These are phyloP conservation scores for Macroramphosus scolopax DNA, from an alignment of 2,797 vertebrate genomes.

Conservation along the genomic window DNA sequence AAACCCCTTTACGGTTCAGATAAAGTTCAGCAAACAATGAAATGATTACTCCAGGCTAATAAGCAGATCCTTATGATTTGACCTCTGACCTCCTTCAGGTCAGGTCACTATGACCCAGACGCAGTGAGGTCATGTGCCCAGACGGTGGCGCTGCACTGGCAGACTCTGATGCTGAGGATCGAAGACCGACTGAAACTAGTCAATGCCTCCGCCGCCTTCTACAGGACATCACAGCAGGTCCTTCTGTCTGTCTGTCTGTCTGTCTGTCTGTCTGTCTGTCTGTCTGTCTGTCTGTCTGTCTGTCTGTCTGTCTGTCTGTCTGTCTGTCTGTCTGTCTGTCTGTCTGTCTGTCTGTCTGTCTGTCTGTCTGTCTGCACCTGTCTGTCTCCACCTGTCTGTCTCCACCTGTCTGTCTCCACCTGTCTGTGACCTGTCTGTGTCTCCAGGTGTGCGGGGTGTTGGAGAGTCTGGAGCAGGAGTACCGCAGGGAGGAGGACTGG, in stretches of 20 bases:
- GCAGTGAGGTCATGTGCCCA: conserved; percentile 93
- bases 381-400: not conserved
- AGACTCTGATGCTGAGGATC: conserved; percentile 99
- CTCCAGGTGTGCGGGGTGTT: conserved; percentile 93
- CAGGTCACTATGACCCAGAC: conserved; percentile 92
- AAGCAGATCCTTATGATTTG: not conserved
- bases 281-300: no score
- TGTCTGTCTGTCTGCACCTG: not conserved
- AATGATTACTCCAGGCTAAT: no score
- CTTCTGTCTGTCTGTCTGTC: no score
- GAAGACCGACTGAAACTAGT: conserved; percentile 97
- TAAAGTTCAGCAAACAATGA: no score
- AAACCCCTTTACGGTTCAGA: no score
- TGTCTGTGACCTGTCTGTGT: not conserved
- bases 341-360: not conserved
- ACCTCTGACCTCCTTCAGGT: conserved; percentile 52
- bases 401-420: not conserved
- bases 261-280: no score
- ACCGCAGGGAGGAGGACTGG: conserved; percentile 95
- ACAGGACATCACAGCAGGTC: conserved; percentile 99
- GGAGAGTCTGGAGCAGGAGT: conserved; percentile 96
- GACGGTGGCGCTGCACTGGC: conserved; percentile 96
- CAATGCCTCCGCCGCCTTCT: conserved; percentile 97
- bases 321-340: not conserved
- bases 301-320: no score